Evolutionary conservation across 2,113 vertebrate genomes (phyloP).

Genomic region (Lasiurus cinereus): DNA sequence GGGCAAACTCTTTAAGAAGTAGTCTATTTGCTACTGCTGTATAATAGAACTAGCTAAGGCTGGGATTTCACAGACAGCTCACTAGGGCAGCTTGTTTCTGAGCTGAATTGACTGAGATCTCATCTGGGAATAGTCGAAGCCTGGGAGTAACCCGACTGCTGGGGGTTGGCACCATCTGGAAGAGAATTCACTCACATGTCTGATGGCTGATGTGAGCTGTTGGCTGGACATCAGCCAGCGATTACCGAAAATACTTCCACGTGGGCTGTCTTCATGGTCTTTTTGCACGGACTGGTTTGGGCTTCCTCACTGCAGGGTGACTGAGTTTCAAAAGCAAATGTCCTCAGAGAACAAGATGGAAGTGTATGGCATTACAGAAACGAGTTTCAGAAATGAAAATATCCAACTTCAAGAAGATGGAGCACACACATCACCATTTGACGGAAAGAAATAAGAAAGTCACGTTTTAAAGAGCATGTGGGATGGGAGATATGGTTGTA

Average conservation of each 20-base stretch:
- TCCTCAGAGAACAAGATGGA: neutral
- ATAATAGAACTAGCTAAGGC: neutral
- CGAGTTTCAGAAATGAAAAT: constrained; percentile 1
- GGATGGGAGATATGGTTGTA: neutral
- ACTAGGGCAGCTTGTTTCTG: neutral
- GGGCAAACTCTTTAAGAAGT: neutral
- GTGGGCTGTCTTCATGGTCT: neutral
- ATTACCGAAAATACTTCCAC: neutral
- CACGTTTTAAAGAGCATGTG: neutral
- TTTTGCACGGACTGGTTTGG: neutral
- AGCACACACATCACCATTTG: neutral
- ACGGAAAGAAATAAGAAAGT: neutral
- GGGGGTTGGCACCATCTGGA: neutral
- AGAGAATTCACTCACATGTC: neutral
- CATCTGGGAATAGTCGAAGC: neutral
- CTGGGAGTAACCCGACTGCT: neutral
- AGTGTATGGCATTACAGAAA: neutral
- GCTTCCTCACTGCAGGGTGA: neutral
- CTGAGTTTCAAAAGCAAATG: neutral
- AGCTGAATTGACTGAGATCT: neutral
- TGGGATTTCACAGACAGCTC: neutral
- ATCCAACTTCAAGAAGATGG: neutral
- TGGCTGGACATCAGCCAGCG: neutral
- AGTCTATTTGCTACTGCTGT: neutral
- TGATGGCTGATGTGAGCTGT: neutral